phyloP scores from a whole-genome alignment of 2,888 invertebrate genomes.

The Diarsia mendica region DNA sequence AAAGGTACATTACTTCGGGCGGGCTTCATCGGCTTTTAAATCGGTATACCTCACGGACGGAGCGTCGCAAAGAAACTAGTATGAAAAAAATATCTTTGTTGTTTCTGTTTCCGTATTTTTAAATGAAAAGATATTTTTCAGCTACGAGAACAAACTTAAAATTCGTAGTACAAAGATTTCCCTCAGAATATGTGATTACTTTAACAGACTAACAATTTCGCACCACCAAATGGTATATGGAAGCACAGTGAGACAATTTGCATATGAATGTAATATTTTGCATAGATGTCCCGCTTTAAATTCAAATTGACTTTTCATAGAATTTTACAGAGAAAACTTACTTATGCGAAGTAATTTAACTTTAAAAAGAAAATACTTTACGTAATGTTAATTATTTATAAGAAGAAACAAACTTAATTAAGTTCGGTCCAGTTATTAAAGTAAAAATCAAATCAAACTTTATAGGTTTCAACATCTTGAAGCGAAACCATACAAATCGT shows the following conservation, averaged over 20 bases:
- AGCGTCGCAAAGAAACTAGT: neutral
- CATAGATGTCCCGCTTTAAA: slow-evolving; percentile 58
- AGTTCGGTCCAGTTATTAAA: slow-evolving; percentile 32
- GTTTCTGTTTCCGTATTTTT: neutral
- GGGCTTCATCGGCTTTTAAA: neutral
- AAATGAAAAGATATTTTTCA: neutral
- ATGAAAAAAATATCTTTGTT: neutral
- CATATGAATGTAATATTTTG: slow-evolving; percentile 63
- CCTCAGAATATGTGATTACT: slow-evolving; percentile 31
- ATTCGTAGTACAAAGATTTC: slow-evolving; percentile 23
- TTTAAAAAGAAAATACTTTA: neutral
- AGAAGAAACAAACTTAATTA: slow-evolving; percentile 20
- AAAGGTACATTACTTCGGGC: neutral
- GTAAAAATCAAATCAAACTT: slow-evolving; percentile 52
- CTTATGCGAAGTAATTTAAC: slow-evolving; percentile 17
- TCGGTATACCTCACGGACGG: neutral
- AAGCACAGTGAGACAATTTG: slow-evolving; percentile 55
- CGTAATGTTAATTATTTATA: neutral
- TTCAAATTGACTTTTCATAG: slow-evolving; percentile 60
- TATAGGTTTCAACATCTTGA: slow-evolving; percentile 62
- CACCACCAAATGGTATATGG: slow-evolving; percentile 51
- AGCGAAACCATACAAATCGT: slow-evolving; percentile 70
- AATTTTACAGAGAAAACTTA: slow-evolving; percentile 35
- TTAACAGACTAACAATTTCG: slow-evolving; percentile 50
- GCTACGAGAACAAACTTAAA: neutral